phyloP scores from a whole-genome alignment of 2,797 vertebrate species.

The Hapalemur alaotrensis region DNA sequence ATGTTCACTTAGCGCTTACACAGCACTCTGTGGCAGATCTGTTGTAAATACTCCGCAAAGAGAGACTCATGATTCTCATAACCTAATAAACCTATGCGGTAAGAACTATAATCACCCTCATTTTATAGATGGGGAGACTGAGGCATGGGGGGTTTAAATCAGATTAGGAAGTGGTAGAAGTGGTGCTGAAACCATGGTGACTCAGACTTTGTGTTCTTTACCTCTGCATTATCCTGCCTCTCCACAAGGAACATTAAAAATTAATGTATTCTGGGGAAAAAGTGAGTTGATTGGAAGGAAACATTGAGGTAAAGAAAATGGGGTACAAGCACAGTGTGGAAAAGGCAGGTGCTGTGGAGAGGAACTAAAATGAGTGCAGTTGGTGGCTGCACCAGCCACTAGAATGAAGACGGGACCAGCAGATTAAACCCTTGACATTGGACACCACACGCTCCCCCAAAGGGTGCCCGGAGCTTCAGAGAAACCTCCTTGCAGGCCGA shows the following conservation, averaged over 20 bases:
- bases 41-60: not conserved
- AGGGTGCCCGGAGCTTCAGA: not conserved
- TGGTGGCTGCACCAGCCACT: not conserved
- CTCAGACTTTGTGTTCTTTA: not conserved
- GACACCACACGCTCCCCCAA: not conserved
- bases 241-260: not conserved
- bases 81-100: not conserved
- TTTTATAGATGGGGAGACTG: not conserved
- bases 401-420: not conserved
- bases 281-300: not conserved
- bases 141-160: not conserved
- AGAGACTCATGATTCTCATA: not conserved
- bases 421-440: not conserved
- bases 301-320: not conserved
- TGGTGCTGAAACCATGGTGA: not conserved
- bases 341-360: not conserved
- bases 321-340: not conserved
- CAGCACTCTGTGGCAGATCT: not conserved
- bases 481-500: not conserved
- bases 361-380: not conserved
- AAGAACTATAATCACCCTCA: not conserved
- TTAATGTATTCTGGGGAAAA: not conserved
- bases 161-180: not conserved
- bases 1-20: not conserved
- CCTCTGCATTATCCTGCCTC: not conserved